Evolutionary conservation across 2,797 vertebrate species (phyloP).

Genomic region (Corythornis leucogaster): DNA sequence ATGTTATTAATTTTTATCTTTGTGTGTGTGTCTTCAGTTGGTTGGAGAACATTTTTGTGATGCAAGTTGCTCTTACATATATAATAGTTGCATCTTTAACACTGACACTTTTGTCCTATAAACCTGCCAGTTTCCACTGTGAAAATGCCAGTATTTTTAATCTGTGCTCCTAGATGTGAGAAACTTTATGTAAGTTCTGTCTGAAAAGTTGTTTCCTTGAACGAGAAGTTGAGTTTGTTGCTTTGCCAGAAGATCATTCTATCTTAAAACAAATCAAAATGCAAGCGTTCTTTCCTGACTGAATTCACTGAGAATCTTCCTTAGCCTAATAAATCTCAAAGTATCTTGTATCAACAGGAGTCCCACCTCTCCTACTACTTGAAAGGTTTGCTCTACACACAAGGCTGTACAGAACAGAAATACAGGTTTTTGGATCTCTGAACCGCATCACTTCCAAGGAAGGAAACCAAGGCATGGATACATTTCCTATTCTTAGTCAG

Average conservation of each 20-base stretch:
- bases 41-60: neutral
- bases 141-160: neutral
- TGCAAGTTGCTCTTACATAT: neutral
- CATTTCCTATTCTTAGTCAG: neutral
- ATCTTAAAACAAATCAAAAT: neutral
- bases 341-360: neutral
- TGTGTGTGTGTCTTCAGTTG: neutral
- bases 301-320: neutral
- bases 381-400: neutral
- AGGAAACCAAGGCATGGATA: neutral
- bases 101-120: neutral
- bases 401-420: neutral
- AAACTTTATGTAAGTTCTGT: neutral
- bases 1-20: too few relatives aligned
- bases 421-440: neutral
- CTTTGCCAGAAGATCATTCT: neutral
- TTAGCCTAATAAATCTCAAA: neutral
- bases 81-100: neutral
- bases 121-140: neutral
- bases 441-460: neutral
- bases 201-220: neutral
- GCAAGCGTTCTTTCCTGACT: neutral
- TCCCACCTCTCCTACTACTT: neutral
- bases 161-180: neutral
- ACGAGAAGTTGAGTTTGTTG: neutral